Base-by-base conservation (phyloP, 1,140 invertebrate species). In the Acromyrmex echinatior region DNA sequence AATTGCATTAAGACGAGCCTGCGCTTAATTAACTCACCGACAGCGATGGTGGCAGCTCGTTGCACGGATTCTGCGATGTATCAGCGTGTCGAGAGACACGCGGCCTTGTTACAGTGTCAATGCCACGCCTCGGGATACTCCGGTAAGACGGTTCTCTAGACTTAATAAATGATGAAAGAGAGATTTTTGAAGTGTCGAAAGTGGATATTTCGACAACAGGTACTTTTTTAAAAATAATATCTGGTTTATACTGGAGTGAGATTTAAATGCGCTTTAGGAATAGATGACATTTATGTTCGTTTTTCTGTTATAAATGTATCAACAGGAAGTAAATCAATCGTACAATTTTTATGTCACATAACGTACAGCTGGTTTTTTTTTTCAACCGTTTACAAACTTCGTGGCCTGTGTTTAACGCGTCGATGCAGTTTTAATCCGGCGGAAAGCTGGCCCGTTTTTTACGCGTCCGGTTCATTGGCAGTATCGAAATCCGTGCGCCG, bases 1-100 rank as follows among this genome's bases (percentile, higher is more conserved):
- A 92, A 93, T 88, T 89, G 90, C 91, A 88, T 92, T 89, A 92
- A 92, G 91, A 92, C 76, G 91, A 93, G 31, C 74, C 89, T 86
- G 86, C 88, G 91, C 91, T 92, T 93, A 93, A 93, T 93, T 93
- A 93, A 92, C 88, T 73, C 71, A 65, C 39, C 87, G 25, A 12
- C 31, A 35, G 65, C 66, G 49, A 16, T 51, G 12, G 49, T 58
- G 21, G 81, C 66, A 49, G 31, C 79, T 71, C 31, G 79, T 56
- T 18, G 65, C 56, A 6, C 35, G 35, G 6, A 7, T 53, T 63
- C 25, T 31, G 35, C n/a, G 18, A 63, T 58, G 51, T 45, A 35
- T 71, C 25, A 21, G 31, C 63, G 65, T 81, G 78, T 73, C 31
- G 79, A 45, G 66, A 82, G 35, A 82, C 31, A 82, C 31, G 49